These are phyloP conservation scores for Neomorphus geoffroyi DNA, from an alignment of 2,797 vertebrate genomes.

Conservation along the genomic window DNA sequence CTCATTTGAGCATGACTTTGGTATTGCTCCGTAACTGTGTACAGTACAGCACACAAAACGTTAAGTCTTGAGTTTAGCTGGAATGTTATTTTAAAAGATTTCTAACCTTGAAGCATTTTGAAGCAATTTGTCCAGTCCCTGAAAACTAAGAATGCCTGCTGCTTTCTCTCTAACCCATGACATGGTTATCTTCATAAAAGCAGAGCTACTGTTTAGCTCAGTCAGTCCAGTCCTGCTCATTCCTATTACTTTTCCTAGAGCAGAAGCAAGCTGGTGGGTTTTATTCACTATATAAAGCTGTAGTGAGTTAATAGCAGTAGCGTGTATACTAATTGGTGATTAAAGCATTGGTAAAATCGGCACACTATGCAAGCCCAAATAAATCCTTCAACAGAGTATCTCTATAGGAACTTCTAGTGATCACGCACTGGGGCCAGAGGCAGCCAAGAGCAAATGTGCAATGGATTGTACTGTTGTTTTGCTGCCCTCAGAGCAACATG, in stretches of 20 bases:
- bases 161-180: conserved; percentile 49
- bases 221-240: neutral
- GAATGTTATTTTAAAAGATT: neutral
- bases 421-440: neutral
- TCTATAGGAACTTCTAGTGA: conserved; percentile 12
- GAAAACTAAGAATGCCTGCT: conserved; percentile 48
- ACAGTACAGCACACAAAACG: neutral
- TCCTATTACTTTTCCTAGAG: neutral
- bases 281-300: conserved; percentile 38
- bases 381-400: conserved; percentile 46
- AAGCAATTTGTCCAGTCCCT: conserved; percentile 45
- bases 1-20: conserved; percentile 21
- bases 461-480: neutral
- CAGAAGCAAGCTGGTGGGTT: conserved; percentile 7
- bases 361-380: conserved; percentile 13
- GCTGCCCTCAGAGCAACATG: neutral
- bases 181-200: conserved; percentile 54
- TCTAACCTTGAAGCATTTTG: conserved; percentile 62
- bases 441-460: neutral
- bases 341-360: conserved; percentile 25
- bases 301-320: conserved; percentile 19
- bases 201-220: conserved; percentile 46
- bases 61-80: neutral
- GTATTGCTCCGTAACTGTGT: conserved; percentile 55
- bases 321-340: conserved; percentile 22